Conservation (phyloP, 2,797 vertebrate genomes). For the Cuniculus paca region DNA sequence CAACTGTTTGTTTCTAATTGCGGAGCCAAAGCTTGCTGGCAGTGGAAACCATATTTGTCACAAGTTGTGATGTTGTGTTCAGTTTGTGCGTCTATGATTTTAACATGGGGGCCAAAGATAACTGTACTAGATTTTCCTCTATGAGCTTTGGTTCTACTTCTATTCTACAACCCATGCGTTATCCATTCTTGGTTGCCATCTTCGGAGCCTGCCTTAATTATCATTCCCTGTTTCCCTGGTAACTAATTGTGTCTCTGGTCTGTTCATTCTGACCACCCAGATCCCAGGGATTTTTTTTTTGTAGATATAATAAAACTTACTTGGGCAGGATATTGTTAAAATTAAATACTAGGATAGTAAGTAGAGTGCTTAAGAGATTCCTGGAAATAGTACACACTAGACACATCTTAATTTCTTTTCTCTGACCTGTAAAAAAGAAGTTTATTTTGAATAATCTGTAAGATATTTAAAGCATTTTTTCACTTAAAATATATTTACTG, state of each 20-base stretch:
- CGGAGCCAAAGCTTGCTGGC: slow-evolving; percentile 71
- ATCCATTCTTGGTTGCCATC: background rate
- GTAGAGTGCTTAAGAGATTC: background rate
- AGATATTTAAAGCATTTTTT: slow-evolving; percentile 2
- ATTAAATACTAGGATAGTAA: background rate
- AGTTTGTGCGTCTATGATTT: slow-evolving; percentile 59
- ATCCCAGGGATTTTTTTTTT: background rate
- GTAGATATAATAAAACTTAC: background rate
- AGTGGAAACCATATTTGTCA: slow-evolving; percentile 60
- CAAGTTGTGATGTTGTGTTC: slow-evolving; percentile 64
- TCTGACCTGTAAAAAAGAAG: slow-evolving; percentile 12
- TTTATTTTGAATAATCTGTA: slow-evolving; percentile 4
- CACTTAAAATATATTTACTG: background rate
- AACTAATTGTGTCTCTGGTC: background rate
- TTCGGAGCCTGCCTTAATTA: background rate
- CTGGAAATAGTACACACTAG: background rate
- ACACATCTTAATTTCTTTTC: background rate
- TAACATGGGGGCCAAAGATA: slow-evolving; percentile 16
- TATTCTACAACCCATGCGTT: background rate
- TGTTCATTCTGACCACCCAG: background rate
- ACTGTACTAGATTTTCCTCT: background rate
- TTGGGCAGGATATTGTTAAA: background rate
- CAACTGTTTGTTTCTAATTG: slow-evolving; percentile 79
- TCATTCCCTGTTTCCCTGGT: background rate
- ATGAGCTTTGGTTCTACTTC: background rate